Evolutionary conservation across 2,888 invertebrate species (phyloP).

Genomic region (Morpho deidamia): DNA sequence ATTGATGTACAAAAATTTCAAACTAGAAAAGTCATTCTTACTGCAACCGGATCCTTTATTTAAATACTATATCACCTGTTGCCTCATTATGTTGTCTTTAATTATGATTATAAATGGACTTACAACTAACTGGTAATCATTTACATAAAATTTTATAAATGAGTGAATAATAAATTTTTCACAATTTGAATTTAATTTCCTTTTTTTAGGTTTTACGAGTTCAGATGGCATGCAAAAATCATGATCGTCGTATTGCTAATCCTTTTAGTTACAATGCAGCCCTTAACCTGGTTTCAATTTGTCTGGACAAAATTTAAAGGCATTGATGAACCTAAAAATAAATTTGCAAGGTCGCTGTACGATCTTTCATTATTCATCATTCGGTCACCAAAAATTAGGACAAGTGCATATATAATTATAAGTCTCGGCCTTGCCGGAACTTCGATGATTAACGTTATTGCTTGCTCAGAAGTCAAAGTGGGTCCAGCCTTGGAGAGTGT

Average conservation of each 20-base stretch:
- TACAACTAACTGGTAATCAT: constrained; percentile 56
- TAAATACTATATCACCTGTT: constrained; percentile 82
- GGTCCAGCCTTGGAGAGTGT: constrained; percentile 40
- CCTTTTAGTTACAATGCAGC: constrained; percentile 74
- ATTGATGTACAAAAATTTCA: constrained; percentile 67
- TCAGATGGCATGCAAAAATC: constrained; percentile 51
- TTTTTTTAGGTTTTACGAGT: constrained; percentile 48
- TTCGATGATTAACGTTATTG: constrained; percentile 82
- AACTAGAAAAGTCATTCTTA: constrained; percentile 85
- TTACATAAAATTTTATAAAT: no score
- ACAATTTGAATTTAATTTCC: constrained; percentile 1
- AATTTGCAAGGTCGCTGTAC: constrained; percentile 76
- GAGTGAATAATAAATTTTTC: not conserved
- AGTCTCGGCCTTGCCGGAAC: constrained; percentile 81
- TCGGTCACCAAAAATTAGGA: constrained; percentile 80
- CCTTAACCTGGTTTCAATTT: constrained; percentile 87
- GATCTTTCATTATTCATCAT: constrained; percentile 76
- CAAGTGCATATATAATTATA: constrained; percentile 82
- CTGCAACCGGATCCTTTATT: constrained; percentile 89
- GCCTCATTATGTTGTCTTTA: constrained; percentile 51
- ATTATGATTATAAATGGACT: constrained; percentile 57
- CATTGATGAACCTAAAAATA: constrained; percentile 76
- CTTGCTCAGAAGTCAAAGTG: constrained; percentile 48
- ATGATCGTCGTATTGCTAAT: constrained; percentile 41
- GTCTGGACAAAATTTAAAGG: constrained; percentile 78